Percentiles rank a stretch among this genome's conserved stretches.
These are phyloP conservation scores for Apamea anceps DNA, from an alignment of 2,888 invertebrate genomes.

Conservation along the genomic window DNA sequence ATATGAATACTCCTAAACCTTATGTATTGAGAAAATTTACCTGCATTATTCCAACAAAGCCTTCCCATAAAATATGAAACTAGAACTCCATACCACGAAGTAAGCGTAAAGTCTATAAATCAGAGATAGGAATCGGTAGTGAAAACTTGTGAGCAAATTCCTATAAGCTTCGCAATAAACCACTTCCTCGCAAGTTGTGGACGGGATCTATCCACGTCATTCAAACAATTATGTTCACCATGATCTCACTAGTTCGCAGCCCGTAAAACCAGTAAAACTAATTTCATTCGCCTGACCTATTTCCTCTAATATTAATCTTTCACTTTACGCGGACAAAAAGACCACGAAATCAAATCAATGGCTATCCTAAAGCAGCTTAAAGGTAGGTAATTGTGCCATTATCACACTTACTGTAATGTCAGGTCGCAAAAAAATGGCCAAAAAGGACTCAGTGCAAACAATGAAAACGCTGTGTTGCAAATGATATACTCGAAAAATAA, in stretches of 20 bases:
- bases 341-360: constrained; percentile 45
- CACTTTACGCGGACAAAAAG: constrained; percentile 26
- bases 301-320: constrained; percentile 48
- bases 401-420: constrained; percentile 42
- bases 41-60: constrained; percentile 18
- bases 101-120: constrained; percentile 46
- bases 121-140: constrained; percentile 43
- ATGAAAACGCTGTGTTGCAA: constrained; percentile 82
- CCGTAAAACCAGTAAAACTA: constrained; percentile 56
- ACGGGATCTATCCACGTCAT: constrained; percentile 53
- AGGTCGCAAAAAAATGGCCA: constrained; percentile 46
- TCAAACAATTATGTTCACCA: constrained; percentile 58
- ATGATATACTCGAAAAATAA: constrained; percentile 82
- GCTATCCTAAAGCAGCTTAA: constrained; percentile 3
- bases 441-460: constrained; percentile 73
- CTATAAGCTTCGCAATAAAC: constrained; percentile 59
- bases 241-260: constrained; percentile 45
- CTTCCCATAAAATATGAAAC: constrained; percentile 15
- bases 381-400: constrained; percentile 42
- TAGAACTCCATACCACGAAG: constrained; percentile 12
- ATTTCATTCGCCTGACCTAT: constrained; percentile 49
- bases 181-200: constrained; percentile 46
- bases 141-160: constrained; percentile 59
- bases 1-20: background rate
- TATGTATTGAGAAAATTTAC: background rate